Evolutionary conservation across 2,113 vertebrate species (phyloP), one percentile per base, ranked within the genome.

Genomic region (Conger conger): DNA sequence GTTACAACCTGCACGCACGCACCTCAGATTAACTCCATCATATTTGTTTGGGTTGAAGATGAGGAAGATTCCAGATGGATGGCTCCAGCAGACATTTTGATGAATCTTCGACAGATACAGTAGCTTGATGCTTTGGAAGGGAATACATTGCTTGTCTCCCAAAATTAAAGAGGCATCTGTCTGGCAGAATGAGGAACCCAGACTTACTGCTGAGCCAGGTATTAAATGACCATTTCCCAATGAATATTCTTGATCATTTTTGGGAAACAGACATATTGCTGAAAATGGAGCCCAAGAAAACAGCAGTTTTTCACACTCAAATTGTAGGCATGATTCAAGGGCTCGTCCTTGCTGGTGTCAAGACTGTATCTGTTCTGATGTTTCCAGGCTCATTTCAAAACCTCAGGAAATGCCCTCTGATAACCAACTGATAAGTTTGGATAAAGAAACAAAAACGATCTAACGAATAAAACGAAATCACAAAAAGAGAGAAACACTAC

Each of bases 41-140:
- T n/a, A 68, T 68, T n/a, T 23, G 2, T 73, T 73, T 73, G n/a
- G n/a, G 68, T n/a, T 33, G 68, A 13, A 18, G 68, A n/a, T 30
- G 68, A 33, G 6, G 68, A 33, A n/a, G 7, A 3, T 30, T 73
- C 68, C 68, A 8, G n/a, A 30, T 0, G 27, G 13, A 73, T 13
- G 27, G 84, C 85, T 80, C 20, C 40, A 84, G n/a, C 30, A 30
- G 23, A 15, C 87, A 86, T 27, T 68, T 35, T 76, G 30, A 35
- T 16, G 73, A 9, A 38, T 38, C 76, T 78, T 37, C 35, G 8
- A 78, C 45, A 50, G 45, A 37, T 78, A n/a, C n/a, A n/a, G n/a
- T n/a, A 16, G 20, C 37, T n/a, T 20, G 30, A 38, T 8, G 20
- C 37, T 5, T 37, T 4, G 3, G 35, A 38, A 2, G 36, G 4